Evolutionary conservation across 2,888 invertebrate species (phyloP).

Genomic region (Scaeva pyrastri): DNA sequence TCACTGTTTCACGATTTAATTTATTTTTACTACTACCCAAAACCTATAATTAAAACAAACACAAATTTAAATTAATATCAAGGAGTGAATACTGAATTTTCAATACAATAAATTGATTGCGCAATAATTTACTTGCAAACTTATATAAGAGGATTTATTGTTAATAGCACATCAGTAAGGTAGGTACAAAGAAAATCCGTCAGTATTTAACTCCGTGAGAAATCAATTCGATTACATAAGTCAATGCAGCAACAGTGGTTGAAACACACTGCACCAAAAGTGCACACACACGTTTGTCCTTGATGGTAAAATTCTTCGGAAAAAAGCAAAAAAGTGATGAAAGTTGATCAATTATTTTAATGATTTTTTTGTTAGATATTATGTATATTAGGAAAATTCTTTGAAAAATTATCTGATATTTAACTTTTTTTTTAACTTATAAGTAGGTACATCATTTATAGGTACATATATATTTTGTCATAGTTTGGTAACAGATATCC

Average conservation of each 20-base stretch:
- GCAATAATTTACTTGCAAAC: conserved; percentile 69
- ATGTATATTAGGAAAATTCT: not conserved
- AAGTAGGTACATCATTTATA: not conserved
- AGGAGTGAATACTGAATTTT: conserved; percentile 53
- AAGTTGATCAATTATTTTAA: conserved; percentile 22
- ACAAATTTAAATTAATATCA: conserved; percentile 17
- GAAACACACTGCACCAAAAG: conserved; percentile 67
- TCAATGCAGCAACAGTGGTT: conserved; percentile 69
- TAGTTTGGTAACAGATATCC: conserved; percentile 1
- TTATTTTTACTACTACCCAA: conserved; percentile 34
- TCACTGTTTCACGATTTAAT: conserved; percentile 51
- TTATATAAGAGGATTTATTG: conserved; percentile 66
- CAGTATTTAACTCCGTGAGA: conserved; percentile 40
- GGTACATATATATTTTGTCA: not conserved
- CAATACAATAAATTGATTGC: conserved; percentile 59
- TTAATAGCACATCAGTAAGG: conserved; percentile 41
- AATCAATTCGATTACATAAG: conserved; percentile 71
- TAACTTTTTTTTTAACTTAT: not conserved
- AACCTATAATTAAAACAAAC: conserved; percentile 53
- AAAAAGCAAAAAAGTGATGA: conserved; percentile 31
- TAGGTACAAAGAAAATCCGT: conserved; percentile 54
- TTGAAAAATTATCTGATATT: not conserved
- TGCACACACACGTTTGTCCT: conserved; percentile 64
- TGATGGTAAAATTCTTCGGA: conserved; percentile 27
- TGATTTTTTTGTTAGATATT: not conserved